Conservation (phyloP, 1,140 invertebrate genomes). For the Mamestra configurata region DNA sequence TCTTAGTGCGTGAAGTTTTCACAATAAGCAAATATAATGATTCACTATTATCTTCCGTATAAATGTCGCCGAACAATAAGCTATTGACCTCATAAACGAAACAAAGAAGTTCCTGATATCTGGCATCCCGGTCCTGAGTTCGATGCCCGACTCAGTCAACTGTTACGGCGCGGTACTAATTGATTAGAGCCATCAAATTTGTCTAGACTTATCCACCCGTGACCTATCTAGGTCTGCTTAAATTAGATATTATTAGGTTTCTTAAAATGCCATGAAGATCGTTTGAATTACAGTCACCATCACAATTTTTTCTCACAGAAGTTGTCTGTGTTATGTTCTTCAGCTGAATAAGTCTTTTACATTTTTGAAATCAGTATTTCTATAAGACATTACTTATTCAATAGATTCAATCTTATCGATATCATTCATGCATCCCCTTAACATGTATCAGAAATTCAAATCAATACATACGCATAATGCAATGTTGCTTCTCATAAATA, state of each 20-base stretch:
- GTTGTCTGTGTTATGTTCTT: too few relatives aligned
- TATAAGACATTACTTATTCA: conserved; percentile 1
- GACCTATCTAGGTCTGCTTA: conserved; percentile 66
- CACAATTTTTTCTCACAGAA: neutral
- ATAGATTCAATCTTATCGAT: conserved; percentile 19
- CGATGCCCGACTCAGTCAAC: conserved; percentile 72
- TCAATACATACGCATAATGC: neutral
- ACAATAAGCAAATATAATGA: conserved; percentile 25
- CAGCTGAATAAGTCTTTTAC: too few relatives aligned
- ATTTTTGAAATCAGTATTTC: neutral
- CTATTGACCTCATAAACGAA: conserved; percentile 51
- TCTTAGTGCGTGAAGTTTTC: conserved; percentile 13
- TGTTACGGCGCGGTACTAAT: conserved; percentile 71
- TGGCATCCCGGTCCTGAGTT: conserved; percentile 59
- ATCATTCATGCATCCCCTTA: conserved; percentile 17
- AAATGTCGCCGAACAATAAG: conserved; percentile 47
- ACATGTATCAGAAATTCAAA: conserved; percentile 30
- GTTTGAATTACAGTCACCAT: neutral
- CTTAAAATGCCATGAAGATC: neutral
- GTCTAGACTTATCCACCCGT: conserved; percentile 71
- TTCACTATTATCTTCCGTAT: conserved; percentile 23
- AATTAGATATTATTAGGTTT: conserved; percentile 46
- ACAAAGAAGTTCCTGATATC: conserved; percentile 49
- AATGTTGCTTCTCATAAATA: neutral
- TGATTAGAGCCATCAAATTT: conserved; percentile 69